Conservation (phyloP, 2,888 invertebrate genomes). For the Polietes domitor region DNA sequence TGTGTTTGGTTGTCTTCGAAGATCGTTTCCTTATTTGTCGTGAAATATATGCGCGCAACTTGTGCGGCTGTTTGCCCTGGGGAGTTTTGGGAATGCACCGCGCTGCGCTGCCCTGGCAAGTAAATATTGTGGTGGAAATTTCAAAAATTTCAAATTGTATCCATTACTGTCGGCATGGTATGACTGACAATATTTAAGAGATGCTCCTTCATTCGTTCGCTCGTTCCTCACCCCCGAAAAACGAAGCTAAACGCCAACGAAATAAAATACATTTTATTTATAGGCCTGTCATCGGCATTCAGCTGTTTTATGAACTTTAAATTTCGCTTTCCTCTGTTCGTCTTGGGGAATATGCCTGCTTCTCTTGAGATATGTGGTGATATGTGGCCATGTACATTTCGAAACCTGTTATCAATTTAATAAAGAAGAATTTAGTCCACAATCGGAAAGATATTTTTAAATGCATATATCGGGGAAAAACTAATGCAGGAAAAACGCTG, state of each 20-base stretch:
- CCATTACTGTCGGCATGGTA: constrained; percentile 61
- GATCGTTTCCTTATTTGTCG: constrained; percentile 34
- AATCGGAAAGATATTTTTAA: constrained; percentile 28
- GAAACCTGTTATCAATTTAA: constrained; percentile 47
- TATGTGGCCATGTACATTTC: constrained; percentile 7
- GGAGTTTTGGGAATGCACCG: constrained; percentile 52
- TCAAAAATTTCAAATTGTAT: constrained; percentile 60
- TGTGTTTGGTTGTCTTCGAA: background rate
- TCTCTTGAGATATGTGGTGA: background rate
- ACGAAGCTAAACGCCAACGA: background rate
- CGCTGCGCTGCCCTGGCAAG: constrained; percentile 15
- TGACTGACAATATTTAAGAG: constrained; percentile 47
- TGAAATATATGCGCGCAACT: constrained; percentile 48
- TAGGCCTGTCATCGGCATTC: constrained; percentile 76
- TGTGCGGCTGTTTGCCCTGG: constrained; percentile 70
- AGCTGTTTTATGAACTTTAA: constrained; percentile 73
- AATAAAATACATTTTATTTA: constrained; percentile 73
- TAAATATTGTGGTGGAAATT: constrained; percentile 46
- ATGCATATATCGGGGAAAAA: constrained; percentile 18
- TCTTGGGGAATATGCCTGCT: background rate
- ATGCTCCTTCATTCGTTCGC: no score
- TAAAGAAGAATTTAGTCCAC: constrained; percentile 39
- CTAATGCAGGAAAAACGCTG: constrained; percentile 19
- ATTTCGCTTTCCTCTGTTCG: constrained; percentile 10
- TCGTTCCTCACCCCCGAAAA: constrained; percentile 11